Conservation (phyloP, 53 echinoderm and acorn worm genomes). For the Pentamera pediparva region DNA sequence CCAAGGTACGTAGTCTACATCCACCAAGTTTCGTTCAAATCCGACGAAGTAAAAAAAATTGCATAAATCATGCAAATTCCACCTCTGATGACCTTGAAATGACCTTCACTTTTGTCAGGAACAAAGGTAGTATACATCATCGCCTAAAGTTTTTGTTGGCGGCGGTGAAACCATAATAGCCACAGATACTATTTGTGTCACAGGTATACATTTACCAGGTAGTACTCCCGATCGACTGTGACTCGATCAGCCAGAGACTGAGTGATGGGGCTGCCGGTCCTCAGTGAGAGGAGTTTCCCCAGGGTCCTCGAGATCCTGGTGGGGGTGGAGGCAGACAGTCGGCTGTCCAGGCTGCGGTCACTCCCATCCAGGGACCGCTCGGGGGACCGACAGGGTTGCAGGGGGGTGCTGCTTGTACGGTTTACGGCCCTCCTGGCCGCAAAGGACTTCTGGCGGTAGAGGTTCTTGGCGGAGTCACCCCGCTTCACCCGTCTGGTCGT, state of each 20-base stretch:
- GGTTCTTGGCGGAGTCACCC: background rate
- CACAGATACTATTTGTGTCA: no score
- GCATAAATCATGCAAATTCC: no score
- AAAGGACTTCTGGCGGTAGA: background rate
- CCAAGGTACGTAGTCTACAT: no score
- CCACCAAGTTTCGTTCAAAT: no score
- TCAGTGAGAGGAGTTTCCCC: background rate
- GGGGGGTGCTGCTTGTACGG: slow-evolving; percentile 15
- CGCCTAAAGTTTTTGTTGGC: no score
- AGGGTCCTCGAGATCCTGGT: background rate
- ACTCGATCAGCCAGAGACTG: background rate
- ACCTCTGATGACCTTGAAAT: no score
- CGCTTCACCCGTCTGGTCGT: background rate
- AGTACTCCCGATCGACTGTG: slow-evolving; percentile 5
- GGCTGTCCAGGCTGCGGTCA: slow-evolving; percentile 2
- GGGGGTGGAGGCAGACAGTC: background rate
- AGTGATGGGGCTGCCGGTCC: background rate
- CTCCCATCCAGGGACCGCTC: background rate
- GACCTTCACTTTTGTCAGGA: no score
- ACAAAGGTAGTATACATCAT: no score
- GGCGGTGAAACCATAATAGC: no score
- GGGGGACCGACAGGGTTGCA: background rate
- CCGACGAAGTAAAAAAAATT: no score
- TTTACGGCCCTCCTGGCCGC: background rate
- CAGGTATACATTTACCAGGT: background rate